Conservation (phyloP, 92 coral and sea anemone genomes). For the Palythoa heliodiscus region DNA sequence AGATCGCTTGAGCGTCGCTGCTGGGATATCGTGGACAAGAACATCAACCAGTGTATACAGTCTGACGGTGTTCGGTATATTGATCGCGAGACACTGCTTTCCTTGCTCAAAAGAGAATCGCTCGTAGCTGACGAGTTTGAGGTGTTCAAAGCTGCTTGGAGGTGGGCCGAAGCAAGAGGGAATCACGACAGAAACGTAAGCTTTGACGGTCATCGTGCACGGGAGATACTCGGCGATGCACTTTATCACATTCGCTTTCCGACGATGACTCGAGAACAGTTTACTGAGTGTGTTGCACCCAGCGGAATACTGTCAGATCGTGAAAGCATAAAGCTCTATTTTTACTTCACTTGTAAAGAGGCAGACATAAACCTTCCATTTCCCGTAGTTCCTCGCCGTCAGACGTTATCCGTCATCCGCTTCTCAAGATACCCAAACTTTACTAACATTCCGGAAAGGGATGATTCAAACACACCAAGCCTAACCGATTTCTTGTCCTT, state of each 20-base stretch:
- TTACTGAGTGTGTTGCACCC: constrained; percentile 47
- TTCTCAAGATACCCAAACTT: constrained; percentile 15
- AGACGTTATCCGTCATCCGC: constrained; percentile 33
- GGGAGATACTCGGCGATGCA: constrained; percentile 58
- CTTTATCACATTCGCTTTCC: constrained; percentile 68
- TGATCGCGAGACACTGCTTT: constrained; percentile 56
- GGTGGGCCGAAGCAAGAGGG: constrained; percentile 63
- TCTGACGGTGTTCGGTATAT: constrained; percentile 56
- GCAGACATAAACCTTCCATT: constrained; percentile 31
- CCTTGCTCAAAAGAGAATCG: constrained; percentile 58
- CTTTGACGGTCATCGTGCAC: constrained; percentile 49
- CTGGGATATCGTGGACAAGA: constrained; percentile 61
- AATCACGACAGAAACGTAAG: constrained; percentile 47
- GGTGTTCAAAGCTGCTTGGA: constrained; percentile 60
- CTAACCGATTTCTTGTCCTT: constrained; percentile 10
- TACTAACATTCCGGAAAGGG: neutral
- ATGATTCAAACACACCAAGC: constrained; percentile 8
- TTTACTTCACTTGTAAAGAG: constrained; percentile 35
- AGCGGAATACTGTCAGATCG: constrained; percentile 60
- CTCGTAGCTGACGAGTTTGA: constrained; percentile 64
- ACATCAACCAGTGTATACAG: constrained; percentile 50
- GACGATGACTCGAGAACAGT: constrained; percentile 59
- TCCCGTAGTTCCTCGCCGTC: constrained; percentile 37
- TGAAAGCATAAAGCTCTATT: constrained; percentile 51
- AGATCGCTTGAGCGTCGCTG: constrained; percentile 63